Percentiles rank a stretch among this genome's conserved stretches.
These are phyloP conservation scores for Synanthedon myopaeformis DNA, from an alignment of 2,888 invertebrate genomes.

Conservation along the genomic window DNA sequence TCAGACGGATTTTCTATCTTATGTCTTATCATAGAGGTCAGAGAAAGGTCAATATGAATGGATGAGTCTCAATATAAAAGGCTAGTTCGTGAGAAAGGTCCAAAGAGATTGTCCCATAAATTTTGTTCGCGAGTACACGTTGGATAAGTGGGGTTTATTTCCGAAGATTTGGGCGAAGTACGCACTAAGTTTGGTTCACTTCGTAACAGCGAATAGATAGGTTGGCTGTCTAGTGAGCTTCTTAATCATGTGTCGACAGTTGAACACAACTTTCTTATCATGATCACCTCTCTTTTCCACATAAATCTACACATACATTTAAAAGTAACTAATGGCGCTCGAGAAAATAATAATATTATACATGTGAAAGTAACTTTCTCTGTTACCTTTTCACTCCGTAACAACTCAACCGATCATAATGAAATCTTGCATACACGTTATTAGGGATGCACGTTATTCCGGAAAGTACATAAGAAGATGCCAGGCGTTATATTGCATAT, in stretches of 20 bases:
- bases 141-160: constrained; percentile 56
- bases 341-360: too few species aligned
- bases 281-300: too few species aligned
- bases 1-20: not conserved
- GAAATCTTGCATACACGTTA: too few species aligned
- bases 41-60: constrained; percentile 38
- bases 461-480: too few species aligned
- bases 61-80: constrained; percentile 39
- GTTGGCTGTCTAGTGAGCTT: constrained; percentile 8
- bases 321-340: too few species aligned
- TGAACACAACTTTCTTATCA: too few species aligned
- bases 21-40: not conserved
- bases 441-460: too few species aligned
- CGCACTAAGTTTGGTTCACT: constrained; percentile 30
- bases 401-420: too few species aligned
- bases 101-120: constrained; percentile 46
- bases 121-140: constrained; percentile 47
- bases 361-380: too few species aligned
- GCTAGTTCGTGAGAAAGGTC: constrained; percentile 37
- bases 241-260: not conserved
- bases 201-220: constrained; percentile 15
- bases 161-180: constrained; percentile 44
- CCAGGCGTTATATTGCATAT: too few species aligned
- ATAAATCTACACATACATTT: too few species aligned
- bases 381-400: too few species aligned